Evolutionary conservation across 1,140 invertebrate genomes (phyloP).

Genomic region (Tigriopus japonicus): DNA sequence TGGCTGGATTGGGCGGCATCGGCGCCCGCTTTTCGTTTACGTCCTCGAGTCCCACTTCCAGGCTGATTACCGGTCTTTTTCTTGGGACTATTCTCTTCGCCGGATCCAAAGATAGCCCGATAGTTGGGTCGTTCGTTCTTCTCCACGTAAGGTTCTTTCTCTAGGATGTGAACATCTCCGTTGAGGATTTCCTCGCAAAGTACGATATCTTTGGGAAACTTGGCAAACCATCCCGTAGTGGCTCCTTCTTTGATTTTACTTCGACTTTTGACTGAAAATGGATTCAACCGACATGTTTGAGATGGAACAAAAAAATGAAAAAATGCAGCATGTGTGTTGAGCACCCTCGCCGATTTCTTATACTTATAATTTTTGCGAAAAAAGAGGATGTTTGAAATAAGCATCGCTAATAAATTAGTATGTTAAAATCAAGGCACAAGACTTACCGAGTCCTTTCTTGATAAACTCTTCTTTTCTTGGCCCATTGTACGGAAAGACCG

Average conservation of each 20-base stretch:
- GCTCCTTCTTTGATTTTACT: slow-evolving; percentile 8
- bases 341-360: neutral
- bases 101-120: neutral
- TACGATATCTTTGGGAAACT: slow-evolving; percentile 14
- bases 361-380: neutral
- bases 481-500: slow-evolving; percentile 11
- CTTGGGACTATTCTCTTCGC: neutral
- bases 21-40: neutral
- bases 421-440: neutral
- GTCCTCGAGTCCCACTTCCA: neutral
- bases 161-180: slow-evolving; percentile 6
- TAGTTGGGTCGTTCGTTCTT: slow-evolving; percentile 10
- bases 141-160: slow-evolving; percentile 7
- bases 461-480: slow-evolving; percentile 7
- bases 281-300: neutral
- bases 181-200: neutral
- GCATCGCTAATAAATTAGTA: no score
- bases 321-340: neutral
- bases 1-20: neutral
- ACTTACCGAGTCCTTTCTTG: slow-evolving; percentile 10
- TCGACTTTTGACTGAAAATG: slow-evolving; percentile 10
- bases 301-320: neutral
- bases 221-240: slow-evolving; percentile 9
- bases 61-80: neutral
- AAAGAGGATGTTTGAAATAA: neutral